phyloP scores from a whole-genome alignment of 2,888 invertebrate species.

The Diplolepis rosae region DNA sequence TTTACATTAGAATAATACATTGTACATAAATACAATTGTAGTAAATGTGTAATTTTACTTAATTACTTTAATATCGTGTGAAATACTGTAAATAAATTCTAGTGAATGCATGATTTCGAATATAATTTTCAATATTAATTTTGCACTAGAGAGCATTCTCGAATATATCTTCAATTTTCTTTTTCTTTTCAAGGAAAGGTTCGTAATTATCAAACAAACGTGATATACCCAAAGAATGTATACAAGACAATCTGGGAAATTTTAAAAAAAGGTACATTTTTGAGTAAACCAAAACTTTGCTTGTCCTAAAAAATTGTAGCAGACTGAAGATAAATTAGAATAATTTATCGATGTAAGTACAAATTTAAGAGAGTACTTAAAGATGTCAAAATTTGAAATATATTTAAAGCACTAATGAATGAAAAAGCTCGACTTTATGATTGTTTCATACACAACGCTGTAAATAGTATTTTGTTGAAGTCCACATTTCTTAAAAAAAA shows the following conservation, averaged over 20 bases:
- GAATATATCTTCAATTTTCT: too few species aligned
- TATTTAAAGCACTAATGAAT: conserved; percentile 34
- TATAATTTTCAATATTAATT: background rate
- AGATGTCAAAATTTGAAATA: background rate
- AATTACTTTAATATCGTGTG: too few species aligned
- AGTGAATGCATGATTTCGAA: background rate
- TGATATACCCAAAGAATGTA: background rate
- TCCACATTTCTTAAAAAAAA: conserved; percentile 46
- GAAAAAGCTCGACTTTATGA: too few species aligned
- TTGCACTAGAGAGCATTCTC: background rate
- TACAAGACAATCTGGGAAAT: background rate
- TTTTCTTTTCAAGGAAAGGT: background rate
- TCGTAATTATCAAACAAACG: background rate
- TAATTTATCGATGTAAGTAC: background rate
- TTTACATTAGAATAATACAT: too few species aligned
- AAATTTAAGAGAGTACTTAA: background rate
- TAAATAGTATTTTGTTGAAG: conserved; percentile 56
- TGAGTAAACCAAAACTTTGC: background rate
- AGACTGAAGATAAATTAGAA: background rate
- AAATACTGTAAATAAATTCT: background rate
- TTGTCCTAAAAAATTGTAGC: background rate
- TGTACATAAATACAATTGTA: too few species aligned
- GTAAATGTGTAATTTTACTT: too few species aligned
- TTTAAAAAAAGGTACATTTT: background rate
- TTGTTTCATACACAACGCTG: conserved; percentile 45